These are phyloP conservation scores for Nestor notabilis DNA, from an alignment of 2,113 vertebrate species.

Conservation along the genomic window DNA sequence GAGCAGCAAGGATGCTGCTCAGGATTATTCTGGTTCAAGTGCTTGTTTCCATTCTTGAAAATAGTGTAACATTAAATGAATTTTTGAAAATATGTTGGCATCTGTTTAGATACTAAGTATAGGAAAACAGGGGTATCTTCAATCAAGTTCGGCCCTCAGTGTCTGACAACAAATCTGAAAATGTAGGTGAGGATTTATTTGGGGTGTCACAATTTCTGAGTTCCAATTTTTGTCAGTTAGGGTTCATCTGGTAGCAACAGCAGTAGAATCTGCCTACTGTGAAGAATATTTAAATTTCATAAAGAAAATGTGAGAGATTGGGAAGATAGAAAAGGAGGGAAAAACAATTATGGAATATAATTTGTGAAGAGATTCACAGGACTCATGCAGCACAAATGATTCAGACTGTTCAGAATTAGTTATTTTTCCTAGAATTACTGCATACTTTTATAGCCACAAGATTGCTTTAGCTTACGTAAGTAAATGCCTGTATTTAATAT, in stretches of 20 bases:
- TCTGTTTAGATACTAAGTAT: background rate
- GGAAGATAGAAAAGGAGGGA: background rate
- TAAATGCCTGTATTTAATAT: background rate
- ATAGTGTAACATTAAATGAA: background rate
- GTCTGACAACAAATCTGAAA: background rate
- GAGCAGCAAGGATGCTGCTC: background rate
- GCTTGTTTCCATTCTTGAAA: background rate
- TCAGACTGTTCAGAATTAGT: background rate
- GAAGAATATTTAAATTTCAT: background rate
- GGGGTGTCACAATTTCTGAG: background rate
- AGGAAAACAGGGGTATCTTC: background rate
- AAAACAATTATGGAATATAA: background rate
- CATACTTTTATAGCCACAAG: background rate
- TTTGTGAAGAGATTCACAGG: background rate
- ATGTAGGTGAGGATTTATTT: background rate
- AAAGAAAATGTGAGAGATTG: background rate
- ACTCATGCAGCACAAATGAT: background rate
- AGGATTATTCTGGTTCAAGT: background rate
- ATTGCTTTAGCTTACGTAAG: background rate
- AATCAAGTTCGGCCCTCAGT: background rate
- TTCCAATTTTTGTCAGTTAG: background rate
- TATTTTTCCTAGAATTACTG: background rate
- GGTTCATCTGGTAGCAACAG: background rate
- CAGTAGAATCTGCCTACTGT: background rate
- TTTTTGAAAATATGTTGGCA: background rate